phyloP scores from a whole-genome alignment of 1,140 invertebrate species.

The Samia ricini region DNA sequence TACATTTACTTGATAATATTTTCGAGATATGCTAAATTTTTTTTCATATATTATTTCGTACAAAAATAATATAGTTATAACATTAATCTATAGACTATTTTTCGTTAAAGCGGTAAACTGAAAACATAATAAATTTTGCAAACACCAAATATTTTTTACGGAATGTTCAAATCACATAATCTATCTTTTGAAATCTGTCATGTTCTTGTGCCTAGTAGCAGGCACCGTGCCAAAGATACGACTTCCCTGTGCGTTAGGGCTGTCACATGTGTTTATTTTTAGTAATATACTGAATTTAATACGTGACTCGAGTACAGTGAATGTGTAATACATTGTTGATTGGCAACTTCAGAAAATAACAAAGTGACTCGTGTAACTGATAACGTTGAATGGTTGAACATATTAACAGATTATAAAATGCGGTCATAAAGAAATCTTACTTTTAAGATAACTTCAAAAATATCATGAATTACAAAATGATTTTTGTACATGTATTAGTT shows the following conservation, averaged over 20 bases:
- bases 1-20: too few species aligned
- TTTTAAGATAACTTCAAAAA: too few species aligned
- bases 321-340: neutral
- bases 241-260: slow-evolving; percentile 17
- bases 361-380: neutral
- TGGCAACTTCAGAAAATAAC: neutral
- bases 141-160: neutral
- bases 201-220: slow-evolving; percentile 12
- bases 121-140: slow-evolving; percentile 1
- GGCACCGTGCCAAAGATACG: slow-evolving; percentile 18
- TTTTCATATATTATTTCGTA: too few species aligned
- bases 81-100: neutral
- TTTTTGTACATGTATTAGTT: too few species aligned
- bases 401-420: neutral
- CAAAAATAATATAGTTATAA: too few species aligned
- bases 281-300: neutral
- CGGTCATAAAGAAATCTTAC: neutral
- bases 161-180: slow-evolving; percentile 13
- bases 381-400: neutral
- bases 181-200: slow-evolving; percentile 25
- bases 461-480: too few species aligned
- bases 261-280: neutral
- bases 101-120: neutral
- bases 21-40: too few species aligned
- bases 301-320: neutral